Conservation (phyloP, 23 tunicate species). For the Trididemnum miniatum region DNA sequence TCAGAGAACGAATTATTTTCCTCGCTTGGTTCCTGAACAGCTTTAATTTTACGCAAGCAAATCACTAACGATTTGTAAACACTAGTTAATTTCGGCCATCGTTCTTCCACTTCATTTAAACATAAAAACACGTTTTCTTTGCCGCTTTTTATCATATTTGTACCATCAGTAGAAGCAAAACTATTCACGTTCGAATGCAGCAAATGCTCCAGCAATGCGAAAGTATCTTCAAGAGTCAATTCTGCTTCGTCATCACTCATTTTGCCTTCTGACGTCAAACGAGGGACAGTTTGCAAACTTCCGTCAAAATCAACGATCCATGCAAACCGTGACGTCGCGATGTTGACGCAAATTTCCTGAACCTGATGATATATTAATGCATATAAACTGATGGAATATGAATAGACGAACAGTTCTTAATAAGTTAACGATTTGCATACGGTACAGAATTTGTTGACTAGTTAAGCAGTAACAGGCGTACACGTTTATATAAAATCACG, state of each 20-base stretch:
- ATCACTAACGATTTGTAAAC: constrained; percentile 24
- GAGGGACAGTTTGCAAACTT: constrained; percentile 5
- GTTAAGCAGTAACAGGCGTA: no score
- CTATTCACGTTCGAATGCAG: constrained; percentile 17
- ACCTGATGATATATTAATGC: constrained; percentile 36
- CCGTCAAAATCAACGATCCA: constrained; percentile 62
- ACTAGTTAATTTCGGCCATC: background rate
- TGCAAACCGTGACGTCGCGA: constrained; percentile 39
- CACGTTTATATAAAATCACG: no score
- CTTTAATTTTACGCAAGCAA: constrained; percentile 12
- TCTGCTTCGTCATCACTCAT: background rate
- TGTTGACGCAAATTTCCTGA: constrained; percentile 59
- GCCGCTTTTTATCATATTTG: background rate
- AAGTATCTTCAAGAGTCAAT: constrained; percentile 1
- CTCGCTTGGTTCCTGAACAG: background rate
- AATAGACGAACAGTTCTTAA: no score
- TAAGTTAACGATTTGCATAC: no score
- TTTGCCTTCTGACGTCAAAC: background rate
- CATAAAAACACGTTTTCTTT: background rate
- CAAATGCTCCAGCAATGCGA: constrained; percentile 21
- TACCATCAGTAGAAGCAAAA: background rate
- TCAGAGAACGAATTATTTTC: background rate
- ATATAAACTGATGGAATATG: no score
- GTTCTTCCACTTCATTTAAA: background rate
- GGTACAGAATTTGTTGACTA: no score